Conservation (phyloP, 2,113 vertebrate species). For the Myotis davidii region DNA sequence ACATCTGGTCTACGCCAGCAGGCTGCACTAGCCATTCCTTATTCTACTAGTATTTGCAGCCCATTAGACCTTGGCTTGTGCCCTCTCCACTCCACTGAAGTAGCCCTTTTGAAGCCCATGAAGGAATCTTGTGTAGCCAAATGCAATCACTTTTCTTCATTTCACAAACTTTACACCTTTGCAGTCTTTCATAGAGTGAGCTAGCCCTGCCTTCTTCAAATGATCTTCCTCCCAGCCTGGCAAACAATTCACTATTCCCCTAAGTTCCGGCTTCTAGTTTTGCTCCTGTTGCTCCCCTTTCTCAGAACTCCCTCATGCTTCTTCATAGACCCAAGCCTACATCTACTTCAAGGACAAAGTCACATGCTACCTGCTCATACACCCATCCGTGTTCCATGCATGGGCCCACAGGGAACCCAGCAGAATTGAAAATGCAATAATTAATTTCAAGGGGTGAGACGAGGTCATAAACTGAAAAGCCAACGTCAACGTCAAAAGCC, state of each 20-base stretch:
- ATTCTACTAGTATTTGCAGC: background rate
- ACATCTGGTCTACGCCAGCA: background rate
- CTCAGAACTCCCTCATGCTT: background rate
- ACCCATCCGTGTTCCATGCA: background rate
- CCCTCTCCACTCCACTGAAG: background rate
- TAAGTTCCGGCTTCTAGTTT: background rate
- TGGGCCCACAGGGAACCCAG: background rate
- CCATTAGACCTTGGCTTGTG: background rate
- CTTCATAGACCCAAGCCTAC: background rate
- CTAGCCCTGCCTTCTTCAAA: background rate
- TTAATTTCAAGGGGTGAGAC: background rate
- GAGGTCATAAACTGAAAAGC: background rate
- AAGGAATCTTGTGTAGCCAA: background rate
- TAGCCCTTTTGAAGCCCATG: background rate
- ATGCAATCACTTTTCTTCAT: background rate
- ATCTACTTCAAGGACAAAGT: background rate
- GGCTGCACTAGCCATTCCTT: background rate
- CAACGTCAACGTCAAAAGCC: constrained; percentile 35
- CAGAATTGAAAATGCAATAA: background rate
- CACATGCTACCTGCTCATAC: background rate
- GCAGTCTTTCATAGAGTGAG: background rate
- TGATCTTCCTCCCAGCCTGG: background rate
- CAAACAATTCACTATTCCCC: background rate
- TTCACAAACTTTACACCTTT: background rate
- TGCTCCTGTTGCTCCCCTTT: background rate